Base-by-base conservation (phyloP, 1,140 invertebrate species). In the Trichomalopsis sarcophagae region DNA sequence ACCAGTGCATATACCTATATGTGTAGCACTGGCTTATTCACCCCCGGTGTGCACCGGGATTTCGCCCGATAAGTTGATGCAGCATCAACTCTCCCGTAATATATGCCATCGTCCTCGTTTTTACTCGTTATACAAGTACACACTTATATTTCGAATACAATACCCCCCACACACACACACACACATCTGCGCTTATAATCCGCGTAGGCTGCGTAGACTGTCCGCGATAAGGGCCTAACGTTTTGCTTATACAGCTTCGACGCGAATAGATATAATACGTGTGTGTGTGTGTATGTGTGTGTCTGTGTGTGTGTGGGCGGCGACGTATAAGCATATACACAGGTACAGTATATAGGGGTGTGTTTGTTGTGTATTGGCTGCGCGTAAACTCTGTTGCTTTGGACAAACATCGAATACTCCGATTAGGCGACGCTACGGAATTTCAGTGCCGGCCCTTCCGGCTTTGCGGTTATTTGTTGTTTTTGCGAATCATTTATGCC, bases 371-470 rank as follows among this genome's bases (percentile, higher is more conserved):
- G n/a, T 36, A 75, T 44, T 44, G 36, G 21, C 14, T 33, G 36
- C n/a, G 44, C 73, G 73, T 75, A 81, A 81, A 82, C 47, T 71
- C n/a, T n/a, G 66, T 44, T 36, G 66, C 36, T 80, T 44, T 44
- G 23, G 79, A 68, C 47, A 81, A 81, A 81, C 66, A 81, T 30
- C 9, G 79, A 68, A 66, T 55, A 27, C 30, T 33, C 30, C 27
- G 68, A 27, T 33, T 71, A 71, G 68, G 33, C 27, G 68, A 33
- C 21, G 9, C 6, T 71, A 1, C 27, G 5, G 27, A 33, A 71
- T 30, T 71, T 11, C 68, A 4, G 13, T 36, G 33, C 33, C 33
- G 0, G 2, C 33, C 33, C 33, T 36, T 36, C 33, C 40, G 40
- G 40, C 30, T 14, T 71, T 71, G 27, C 27, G 69, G 23, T 30